phyloP scores from a whole-genome alignment of 2,113 vertebrate genomes.

The Pedionomus torquatus region DNA sequence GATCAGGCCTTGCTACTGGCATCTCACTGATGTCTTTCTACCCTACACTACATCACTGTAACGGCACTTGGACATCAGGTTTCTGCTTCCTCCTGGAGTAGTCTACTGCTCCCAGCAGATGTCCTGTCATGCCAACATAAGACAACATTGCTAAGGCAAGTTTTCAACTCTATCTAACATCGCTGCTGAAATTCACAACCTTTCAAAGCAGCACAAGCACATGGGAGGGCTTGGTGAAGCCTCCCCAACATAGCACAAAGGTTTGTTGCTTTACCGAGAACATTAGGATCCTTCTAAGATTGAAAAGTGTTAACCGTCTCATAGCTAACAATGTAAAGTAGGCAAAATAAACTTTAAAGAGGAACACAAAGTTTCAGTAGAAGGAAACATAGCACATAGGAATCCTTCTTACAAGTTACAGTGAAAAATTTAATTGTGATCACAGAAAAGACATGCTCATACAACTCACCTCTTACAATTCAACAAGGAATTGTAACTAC shows the following conservation, averaged over 20 bases:
- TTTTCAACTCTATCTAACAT: background rate
- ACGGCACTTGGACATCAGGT: background rate
- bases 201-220: background rate
- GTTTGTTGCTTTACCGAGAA: background rate
- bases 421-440: slow-evolving; percentile 31
- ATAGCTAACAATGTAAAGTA: background rate
- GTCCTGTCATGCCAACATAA: background rate
- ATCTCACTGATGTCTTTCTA: background rate
- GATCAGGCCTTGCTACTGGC: background rate
- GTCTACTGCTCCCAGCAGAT: background rate
- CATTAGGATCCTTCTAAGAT: background rate
- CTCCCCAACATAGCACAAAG: background rate
- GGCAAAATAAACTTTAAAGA: slow-evolving; percentile 22
- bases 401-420: background rate
- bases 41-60: background rate
- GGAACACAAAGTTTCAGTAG: background rate
- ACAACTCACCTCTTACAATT: background rate
- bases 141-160: background rate
- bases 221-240: background rate
- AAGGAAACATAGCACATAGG: background rate
- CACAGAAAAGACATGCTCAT: background rate
- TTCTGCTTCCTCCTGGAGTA: background rate
- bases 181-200: background rate
- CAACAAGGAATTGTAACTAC: background rate
- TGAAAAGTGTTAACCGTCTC: background rate